Evolutionary conservation across 2,113 vertebrate genomes (phyloP).

Genomic region (Eubucco bourcierii): DNA sequence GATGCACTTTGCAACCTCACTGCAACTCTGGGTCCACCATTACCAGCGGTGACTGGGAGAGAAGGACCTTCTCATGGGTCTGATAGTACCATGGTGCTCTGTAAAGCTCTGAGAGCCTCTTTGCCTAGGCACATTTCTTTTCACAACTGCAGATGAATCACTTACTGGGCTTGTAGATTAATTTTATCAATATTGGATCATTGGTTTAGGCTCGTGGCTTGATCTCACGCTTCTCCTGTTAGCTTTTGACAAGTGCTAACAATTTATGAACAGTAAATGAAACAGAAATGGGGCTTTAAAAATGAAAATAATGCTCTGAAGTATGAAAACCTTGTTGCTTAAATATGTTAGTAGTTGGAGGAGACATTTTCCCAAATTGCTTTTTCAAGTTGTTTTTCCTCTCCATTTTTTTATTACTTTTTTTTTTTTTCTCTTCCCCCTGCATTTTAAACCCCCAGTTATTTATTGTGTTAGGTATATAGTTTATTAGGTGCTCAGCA

Average conservation of each 20-base stretch:
- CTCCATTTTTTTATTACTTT: not conserved
- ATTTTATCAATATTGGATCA: not conserved
- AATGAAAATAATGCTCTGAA: not conserved
- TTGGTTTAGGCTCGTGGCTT: not conserved
- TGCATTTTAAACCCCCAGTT: not conserved
- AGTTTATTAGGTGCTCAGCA: not conserved
- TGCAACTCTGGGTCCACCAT: not conserved
- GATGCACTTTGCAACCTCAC: accelerated
- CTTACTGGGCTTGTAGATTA: not conserved
- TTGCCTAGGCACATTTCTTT: not conserved
- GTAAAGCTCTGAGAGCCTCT: not conserved
- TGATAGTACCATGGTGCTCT: not conserved
- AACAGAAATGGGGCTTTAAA: not conserved
- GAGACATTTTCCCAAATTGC: not conserved
- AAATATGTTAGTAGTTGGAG: not conserved
- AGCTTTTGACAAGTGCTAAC: not conserved
- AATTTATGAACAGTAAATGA: not conserved
- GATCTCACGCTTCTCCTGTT: not conserved
- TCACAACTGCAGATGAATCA: not conserved
- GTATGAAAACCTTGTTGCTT: not conserved
- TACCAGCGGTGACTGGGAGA: too few species aligned
- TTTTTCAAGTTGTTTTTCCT: not conserved
- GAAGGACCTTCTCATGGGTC: not conserved
- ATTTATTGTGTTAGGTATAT: not conserved
- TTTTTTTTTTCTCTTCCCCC: too few species aligned